Conservation (phyloP, 2,797 vertebrate genomes). For the Phrynocephalus forsythii region DNA sequence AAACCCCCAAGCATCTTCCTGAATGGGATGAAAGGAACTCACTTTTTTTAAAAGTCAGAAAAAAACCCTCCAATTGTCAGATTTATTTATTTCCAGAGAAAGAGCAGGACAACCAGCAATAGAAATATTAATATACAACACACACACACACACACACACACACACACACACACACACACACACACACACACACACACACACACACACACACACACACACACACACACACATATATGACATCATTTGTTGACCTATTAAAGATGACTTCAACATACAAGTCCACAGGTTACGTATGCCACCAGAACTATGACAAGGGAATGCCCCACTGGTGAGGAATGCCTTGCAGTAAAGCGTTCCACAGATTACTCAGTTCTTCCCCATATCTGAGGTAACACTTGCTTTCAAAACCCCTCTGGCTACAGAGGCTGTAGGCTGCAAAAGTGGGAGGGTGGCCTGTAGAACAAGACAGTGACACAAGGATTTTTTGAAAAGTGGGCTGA, state of each 20-base stretch:
- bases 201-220: no score
- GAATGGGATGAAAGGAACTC: no score
- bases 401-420: background rate
- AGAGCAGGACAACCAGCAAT: background rate
- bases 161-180: no score
- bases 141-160: no score
- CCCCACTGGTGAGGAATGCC: background rate
- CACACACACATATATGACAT: background rate
- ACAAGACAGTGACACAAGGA: background rate
- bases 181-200: no score
- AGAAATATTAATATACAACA: background rate
- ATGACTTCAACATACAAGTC: no score
- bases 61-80: background rate
- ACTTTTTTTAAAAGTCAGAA: background rate
- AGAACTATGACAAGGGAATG: background rate
- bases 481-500: background rate
- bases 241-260: background rate
- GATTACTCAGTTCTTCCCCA: constrained; percentile 15
- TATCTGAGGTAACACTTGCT: background rate
- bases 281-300: background rate
- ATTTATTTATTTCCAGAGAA: background rate
- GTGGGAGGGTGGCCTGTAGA: background rate
- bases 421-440: background rate
- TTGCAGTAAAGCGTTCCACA: background rate
- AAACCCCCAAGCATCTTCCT: no score